A percentile compares a stretch with the other conserved stretches of the same genome.
Conservation (phyloP, 2,888 invertebrate genomes). For the Catotricha subobsoleta region DNA sequence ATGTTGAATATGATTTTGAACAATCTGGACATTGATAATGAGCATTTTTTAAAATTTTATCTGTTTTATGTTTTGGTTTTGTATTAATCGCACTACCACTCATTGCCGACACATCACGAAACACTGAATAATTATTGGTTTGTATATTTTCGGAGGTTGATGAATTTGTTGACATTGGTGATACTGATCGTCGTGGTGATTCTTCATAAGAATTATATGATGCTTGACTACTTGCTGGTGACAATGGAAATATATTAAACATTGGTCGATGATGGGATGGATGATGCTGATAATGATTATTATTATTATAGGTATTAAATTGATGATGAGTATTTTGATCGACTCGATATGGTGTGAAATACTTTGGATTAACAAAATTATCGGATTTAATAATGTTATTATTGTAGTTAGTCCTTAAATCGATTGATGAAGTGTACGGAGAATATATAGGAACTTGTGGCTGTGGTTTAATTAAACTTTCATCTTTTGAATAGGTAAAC, state of each 20-base stretch:
- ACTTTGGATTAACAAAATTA: conserved; percentile 4
- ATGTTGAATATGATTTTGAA: conserved; percentile 88
- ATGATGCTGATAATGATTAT: conserved; percentile 17
- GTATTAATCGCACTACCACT: neutral
- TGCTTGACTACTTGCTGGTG: conserved; percentile 27
- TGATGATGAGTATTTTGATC: neutral
- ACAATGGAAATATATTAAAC: conserved; percentile 14
- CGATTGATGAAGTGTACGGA: conserved; percentile 3
- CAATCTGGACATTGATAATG: conserved; percentile 88
- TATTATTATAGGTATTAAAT: too few species aligned
- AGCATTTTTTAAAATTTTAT: conserved; percentile 33
- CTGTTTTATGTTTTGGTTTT: conserved; percentile 5
- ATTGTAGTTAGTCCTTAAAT: conserved; percentile 6
- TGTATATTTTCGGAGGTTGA: conserved; percentile 3
- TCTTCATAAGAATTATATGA: conserved; percentile 24
- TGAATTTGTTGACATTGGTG: conserved; percentile 26
- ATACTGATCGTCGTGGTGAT: conserved; percentile 20
- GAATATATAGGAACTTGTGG: neutral
- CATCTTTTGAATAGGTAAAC: conserved; percentile 4
- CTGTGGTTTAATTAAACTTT: conserved; percentile 5
- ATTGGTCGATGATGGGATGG: conserved; percentile 24
- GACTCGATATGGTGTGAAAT: conserved; percentile 6
- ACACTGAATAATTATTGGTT: conserved; percentile 4
- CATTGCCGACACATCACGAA: conserved; percentile 5
- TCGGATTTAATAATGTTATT: conserved; percentile 7